Evolutionary conservation across 2,888 invertebrate species (phyloP).

Genomic region (Eumerus sabulonum): DNA sequence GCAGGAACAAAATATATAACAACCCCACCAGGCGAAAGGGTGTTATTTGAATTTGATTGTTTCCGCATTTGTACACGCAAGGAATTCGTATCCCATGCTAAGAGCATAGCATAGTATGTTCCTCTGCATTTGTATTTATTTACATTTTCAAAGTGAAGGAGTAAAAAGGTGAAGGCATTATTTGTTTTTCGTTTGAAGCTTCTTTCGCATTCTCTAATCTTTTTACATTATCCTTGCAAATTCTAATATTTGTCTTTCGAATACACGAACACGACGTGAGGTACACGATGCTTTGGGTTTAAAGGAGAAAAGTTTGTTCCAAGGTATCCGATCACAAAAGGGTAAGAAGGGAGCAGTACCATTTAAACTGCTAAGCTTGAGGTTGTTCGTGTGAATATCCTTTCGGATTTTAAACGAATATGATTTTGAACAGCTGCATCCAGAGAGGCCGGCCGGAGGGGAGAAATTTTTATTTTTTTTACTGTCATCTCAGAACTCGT

Average conservation of each 20-base stretch:
- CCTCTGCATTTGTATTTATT: conserved; percentile 4
- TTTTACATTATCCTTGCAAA: conserved; percentile 38
- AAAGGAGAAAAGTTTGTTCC: conserved; percentile 23
- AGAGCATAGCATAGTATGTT: background rate
- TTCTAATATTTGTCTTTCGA: conserved; percentile 46
- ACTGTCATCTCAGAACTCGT: no score
- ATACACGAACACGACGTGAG: conserved; percentile 29
- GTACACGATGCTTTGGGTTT: conserved; percentile 15
- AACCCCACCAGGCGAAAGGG: conserved; percentile 4
- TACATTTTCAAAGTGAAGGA: background rate
- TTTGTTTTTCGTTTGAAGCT: conserved; percentile 22
- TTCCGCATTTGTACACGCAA: background rate
- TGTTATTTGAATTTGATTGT: conserved; percentile 50
- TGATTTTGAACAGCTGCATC: conserved; percentile 15
- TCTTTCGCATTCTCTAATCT: conserved; percentile 34
- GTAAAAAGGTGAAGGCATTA: conserved; percentile 3
- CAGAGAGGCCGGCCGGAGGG: no score
- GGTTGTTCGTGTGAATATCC: conserved; percentile 3
- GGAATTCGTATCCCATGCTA: background rate
- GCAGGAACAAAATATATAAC: conserved; percentile 30
- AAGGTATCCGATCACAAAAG: conserved; percentile 23
- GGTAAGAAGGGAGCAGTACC: conserved; percentile 13
- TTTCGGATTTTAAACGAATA: conserved; percentile 28
- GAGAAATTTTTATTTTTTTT: no score
- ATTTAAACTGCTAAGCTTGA: conserved; percentile 22